Percentiles rank a stretch among this genome's conserved stretches.
phyloP scores from a whole-genome alignment of 2,113 vertebrate genomes.

The Opisthocomus hoazin region DNA sequence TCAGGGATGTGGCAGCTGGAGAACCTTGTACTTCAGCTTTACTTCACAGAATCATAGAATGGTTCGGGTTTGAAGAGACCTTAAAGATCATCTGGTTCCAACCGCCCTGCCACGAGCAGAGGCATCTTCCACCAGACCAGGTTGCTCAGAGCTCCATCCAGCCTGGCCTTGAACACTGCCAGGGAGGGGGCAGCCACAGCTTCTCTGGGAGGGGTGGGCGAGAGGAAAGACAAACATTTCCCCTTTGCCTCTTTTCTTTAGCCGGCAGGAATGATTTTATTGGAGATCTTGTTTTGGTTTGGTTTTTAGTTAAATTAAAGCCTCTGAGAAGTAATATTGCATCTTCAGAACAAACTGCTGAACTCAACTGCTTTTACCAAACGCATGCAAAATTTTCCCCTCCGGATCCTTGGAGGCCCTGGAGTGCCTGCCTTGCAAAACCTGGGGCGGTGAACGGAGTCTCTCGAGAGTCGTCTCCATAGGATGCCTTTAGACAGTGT shows the following conservation, averaged over 20 bases:
- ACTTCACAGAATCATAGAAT: too few species aligned
- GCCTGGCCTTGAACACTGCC: too few species aligned
- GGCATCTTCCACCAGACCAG: too few species aligned
- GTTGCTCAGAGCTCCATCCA: too few species aligned
- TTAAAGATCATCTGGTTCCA: too few species aligned
- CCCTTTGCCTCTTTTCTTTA: background rate
- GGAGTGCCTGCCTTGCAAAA: constrained; percentile 47
- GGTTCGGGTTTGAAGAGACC: too few species aligned
- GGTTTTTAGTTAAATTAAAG: background rate
- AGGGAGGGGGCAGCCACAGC: too few species aligned
- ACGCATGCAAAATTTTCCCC: background rate
- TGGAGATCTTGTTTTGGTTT: background rate
- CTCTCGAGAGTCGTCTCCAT: background rate
- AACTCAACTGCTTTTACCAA: constrained; percentile 48
- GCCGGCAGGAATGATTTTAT: background rate
- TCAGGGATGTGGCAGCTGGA: background rate
- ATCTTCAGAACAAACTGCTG: constrained; percentile 29
- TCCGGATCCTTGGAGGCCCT: constrained; percentile 18
- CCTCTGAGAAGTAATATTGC: constrained; percentile 21
- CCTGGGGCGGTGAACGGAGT: background rate
- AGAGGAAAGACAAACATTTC: background rate
- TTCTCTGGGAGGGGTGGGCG: too few species aligned
- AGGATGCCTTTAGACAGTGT: background rate
- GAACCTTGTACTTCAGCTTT: background rate
- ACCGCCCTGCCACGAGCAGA: too few species aligned